A percentile compares a stretch with the other conserved stretches of the same genome.
Conservation (phyloP, 2,113 vertebrate genomes). For the Gobius niger region DNA sequence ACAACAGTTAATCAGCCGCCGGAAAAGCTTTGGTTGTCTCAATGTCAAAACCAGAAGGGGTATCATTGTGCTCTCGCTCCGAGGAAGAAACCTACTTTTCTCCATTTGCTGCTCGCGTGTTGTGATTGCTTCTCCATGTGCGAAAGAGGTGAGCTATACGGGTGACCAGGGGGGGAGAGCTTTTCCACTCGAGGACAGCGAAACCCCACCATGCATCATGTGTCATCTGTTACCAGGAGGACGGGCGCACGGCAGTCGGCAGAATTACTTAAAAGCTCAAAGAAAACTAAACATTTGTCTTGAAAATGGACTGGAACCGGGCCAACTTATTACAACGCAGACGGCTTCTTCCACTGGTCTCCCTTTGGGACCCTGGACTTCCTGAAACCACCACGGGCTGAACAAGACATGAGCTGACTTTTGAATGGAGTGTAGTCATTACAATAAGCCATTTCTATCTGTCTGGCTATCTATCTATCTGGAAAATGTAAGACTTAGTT, state of each 20-base stretch:
- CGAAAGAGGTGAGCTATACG: slow-evolving; percentile 54
- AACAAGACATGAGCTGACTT: slow-evolving; percentile 43
- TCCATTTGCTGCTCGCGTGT: slow-evolving; percentile 56
- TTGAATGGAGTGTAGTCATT: slow-evolving; percentile 39
- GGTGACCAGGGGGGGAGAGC: slow-evolving; percentile 38
- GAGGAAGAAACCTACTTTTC: slow-evolving; percentile 62
- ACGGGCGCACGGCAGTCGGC: slow-evolving; percentile 9
- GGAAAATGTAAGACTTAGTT: too few species aligned
- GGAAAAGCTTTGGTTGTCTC: slow-evolving; percentile 55
- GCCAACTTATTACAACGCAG: slow-evolving; percentile 1
- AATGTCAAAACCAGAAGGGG: slow-evolving; percentile 74
- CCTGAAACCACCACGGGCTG: slow-evolving; percentile 9
- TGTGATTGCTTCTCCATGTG: slow-evolving; percentile 72
- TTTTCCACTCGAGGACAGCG: slow-evolving; percentile 32
- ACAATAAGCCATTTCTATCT: too few species aligned
- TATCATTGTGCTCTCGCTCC: slow-evolving; percentile 48
- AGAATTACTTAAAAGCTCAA: slow-evolving; percentile 24
- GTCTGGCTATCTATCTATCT: too few species aligned
- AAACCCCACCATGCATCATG: slow-evolving; percentile 28
- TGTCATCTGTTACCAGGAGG: slow-evolving; percentile 38
- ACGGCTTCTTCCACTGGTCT: slow-evolving; percentile 2
- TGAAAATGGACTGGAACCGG: slow-evolving; percentile 34
- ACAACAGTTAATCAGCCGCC: slow-evolving; percentile 70
- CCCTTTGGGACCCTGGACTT: slow-evolving; percentile 35
- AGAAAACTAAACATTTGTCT: slow-evolving; percentile 20